Percentiles rank a stretch among this genome's conserved stretches.
phyloP scores from a whole-genome alignment of 2,113 vertebrate species.

The Anguilla rostrata region DNA sequence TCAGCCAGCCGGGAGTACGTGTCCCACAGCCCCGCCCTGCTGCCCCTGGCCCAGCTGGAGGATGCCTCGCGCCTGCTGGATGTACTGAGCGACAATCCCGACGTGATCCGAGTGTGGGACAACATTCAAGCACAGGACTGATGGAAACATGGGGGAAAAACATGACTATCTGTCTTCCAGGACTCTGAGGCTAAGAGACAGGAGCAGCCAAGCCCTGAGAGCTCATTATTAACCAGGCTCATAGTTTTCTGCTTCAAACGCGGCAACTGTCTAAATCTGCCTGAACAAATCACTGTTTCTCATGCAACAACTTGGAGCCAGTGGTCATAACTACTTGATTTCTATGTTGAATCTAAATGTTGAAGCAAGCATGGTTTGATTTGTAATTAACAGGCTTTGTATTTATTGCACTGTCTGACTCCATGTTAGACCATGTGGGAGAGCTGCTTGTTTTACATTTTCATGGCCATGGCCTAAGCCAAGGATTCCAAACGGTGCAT shows the following conservation, averaged over 20 bases:
- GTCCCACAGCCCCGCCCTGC: slow-evolving; percentile 53
- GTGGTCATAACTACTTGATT: background rate
- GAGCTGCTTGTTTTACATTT: background rate
- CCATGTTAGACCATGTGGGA: background rate
- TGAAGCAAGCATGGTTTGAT: background rate
- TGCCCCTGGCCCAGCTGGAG: slow-evolving; percentile 69
- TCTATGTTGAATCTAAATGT: background rate
- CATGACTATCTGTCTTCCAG: background rate
- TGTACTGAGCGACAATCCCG: slow-evolving; percentile 62
- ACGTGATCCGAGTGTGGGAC: slow-evolving; percentile 81
- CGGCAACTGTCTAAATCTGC: background rate
- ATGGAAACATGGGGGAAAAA: background rate
- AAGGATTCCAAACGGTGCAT: too few species aligned
- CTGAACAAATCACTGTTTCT: background rate
- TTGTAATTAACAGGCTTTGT: background rate
- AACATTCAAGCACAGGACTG: slow-evolving; percentile 72
- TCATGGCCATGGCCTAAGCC: too few species aligned
- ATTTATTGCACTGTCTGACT: background rate
- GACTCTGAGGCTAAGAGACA: background rate
- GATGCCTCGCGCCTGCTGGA: slow-evolving; percentile 69
- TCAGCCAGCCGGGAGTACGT: slow-evolving; percentile 74
- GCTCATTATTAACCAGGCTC: background rate
- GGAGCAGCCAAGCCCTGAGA: background rate
- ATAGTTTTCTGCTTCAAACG: background rate
- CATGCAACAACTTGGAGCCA: background rate